Conservation (phyloP, 2,797 vertebrate genomes). For the Fringilla coelebs region DNA sequence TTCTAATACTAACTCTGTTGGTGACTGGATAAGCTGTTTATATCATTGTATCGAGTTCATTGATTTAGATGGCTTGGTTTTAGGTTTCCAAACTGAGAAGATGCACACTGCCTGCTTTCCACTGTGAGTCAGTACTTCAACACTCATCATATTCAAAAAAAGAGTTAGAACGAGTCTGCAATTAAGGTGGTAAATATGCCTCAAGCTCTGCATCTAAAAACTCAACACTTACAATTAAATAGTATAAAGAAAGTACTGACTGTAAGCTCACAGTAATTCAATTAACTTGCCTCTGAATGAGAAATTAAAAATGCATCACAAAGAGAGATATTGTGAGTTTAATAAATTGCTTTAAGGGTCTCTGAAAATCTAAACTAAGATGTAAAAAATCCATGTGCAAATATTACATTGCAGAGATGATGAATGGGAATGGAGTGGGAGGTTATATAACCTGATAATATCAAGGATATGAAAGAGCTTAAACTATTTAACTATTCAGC, state of each 20-base stretch:
- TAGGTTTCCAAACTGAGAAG: constrained; percentile 19
- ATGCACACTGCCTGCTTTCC: not conserved
- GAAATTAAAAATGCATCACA: not conserved
- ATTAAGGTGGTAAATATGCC: not conserved
- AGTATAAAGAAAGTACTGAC: not conserved
- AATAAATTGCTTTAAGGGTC: not conserved
- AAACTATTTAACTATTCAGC: constrained; percentile 44
- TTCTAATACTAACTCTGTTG: not conserved
- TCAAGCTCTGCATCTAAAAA: not conserved
- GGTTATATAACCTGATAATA: constrained; percentile 50
- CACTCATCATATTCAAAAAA: not conserved
- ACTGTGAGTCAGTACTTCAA: constrained; percentile 19
- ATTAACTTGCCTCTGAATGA: not conserved
- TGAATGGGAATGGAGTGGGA: constrained; percentile 44
- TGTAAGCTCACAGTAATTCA: not conserved
- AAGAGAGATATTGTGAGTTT: not conserved
- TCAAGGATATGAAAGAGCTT: constrained; percentile 30
- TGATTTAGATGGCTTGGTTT: constrained; percentile 19
- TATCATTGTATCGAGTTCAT: not conserved
- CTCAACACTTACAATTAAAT: not conserved
- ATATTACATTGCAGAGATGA: not conserved
- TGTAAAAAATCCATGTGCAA: not conserved
- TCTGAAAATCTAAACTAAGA: not conserved
- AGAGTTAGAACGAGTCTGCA: not conserved
- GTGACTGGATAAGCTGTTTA: constrained; percentile 8